Base-by-base conservation (phyloP, 1,140 invertebrate genomes). In the Drosophila ananassae region DNA sequence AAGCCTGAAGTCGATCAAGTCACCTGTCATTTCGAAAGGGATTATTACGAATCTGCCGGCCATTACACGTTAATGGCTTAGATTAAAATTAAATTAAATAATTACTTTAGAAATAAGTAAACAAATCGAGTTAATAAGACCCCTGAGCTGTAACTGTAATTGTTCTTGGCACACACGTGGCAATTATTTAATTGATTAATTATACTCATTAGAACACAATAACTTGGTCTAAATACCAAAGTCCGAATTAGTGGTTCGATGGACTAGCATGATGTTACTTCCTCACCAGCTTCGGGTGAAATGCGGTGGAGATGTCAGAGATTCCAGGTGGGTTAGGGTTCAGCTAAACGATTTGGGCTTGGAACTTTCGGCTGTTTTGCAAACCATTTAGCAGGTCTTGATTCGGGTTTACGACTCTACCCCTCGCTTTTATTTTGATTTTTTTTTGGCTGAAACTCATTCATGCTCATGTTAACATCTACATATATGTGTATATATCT, bases 341-440 rank as follows among this genome's bases (percentile, higher is more conserved):
- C 62, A 75, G 48, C 30, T 37, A 30, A 47, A 71, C 24, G 55
- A 82, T 58, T 58, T 54, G 22, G 61, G 22, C 25, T 47, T 34
- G 60, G 32, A 37, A 53, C 60, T 51, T 62, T 58, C 47, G 48
- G 53, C 46, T 85, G 74, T 89, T 87, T 87, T 75, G 51, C 44
- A 41, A 75, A 78, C 28, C 78, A 89, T 75, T 85, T 85, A 85
- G 82, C 82, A 51, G 64, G 58, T 78, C 54, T 68, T 56, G 51
- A 52, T 47, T 55, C 53, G 57, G 34, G 21, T 75, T 85, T 87
- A 73, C 55, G 72, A 72, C 58, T 55, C 24, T 25, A 30, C 34
- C 39, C 34, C 50, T 58, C 13, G 13, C 3, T 63, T 22, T 53
- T 24, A 32, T n/a, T 12, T 47, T 41, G 56, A 21, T 55, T 57